Percentiles rank a stretch among this genome's conserved stretches.
Evolutionary conservation across 2,888 invertebrate species (phyloP).

Genomic region (Doris montereyensis): DNA sequence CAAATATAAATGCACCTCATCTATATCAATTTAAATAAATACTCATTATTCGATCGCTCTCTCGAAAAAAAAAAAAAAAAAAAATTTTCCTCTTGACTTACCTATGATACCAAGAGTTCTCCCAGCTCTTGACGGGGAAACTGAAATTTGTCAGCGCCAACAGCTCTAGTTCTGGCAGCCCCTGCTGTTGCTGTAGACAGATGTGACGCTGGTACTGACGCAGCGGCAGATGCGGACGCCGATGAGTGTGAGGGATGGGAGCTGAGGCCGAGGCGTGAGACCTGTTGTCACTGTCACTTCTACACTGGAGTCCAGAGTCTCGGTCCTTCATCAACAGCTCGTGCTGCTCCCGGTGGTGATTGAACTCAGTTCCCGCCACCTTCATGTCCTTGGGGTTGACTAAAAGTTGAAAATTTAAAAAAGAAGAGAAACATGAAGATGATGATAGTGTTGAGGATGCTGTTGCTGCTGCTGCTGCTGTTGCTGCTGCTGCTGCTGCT

Average conservation of each 20-base stretch:
- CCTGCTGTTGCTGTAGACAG: constrained; percentile 48
- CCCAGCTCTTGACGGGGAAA: constrained; percentile 82
- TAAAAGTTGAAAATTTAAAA: constrained; percentile 8
- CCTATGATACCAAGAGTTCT: constrained; percentile 76
- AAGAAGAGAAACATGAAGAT: too few species aligned
- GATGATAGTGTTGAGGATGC: too few species aligned
- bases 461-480: not conserved
- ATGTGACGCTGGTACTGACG: constrained; percentile 1
- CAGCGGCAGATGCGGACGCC: constrained; percentile 77
- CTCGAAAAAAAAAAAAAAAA: not conserved
- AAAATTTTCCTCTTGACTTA: constrained; percentile 51
- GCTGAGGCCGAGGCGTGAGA: constrained; percentile 71
- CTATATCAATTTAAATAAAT: too few species aligned
- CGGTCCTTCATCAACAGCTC: constrained; percentile 71
- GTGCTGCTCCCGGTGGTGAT: constrained; percentile 74
- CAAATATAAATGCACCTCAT: too few species aligned
- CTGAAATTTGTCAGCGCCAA: constrained; percentile 83
- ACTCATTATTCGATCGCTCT: not conserved
- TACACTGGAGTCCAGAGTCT: constrained; percentile 72
- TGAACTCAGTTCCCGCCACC: constrained; percentile 75
- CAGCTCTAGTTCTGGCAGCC: constrained; percentile 53
- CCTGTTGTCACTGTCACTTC: constrained; percentile 74
- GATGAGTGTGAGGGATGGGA: constrained; percentile 70
- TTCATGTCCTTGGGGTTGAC: constrained; percentile 34
- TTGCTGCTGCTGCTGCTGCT: not conserved